Percentiles rank a stretch among this genome's conserved stretches.
phyloP scores from a whole-genome alignment of 2,888 invertebrate species.

The Saturnia japonica region DNA sequence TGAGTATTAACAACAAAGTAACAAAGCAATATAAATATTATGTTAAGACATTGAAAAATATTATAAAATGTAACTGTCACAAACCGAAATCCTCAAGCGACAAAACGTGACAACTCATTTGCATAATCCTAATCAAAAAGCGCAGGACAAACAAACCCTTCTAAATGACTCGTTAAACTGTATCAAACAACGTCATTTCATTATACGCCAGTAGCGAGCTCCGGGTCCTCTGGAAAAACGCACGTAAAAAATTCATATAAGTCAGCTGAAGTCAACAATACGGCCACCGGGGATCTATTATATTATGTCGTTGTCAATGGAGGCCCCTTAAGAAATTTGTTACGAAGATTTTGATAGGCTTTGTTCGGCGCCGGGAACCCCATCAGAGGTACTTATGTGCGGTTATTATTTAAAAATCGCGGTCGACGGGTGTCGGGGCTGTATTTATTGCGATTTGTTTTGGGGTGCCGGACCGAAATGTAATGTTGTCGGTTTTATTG shows the following conservation, averaged over 20 bases:
- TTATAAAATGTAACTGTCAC: neutral
- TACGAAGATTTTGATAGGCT: conserved; percentile 64
- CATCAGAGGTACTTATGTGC: conserved; percentile 41
- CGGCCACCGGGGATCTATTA: conserved; percentile 66
- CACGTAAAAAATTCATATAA: conserved; percentile 55
- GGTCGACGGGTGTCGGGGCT: conserved; percentile 33
- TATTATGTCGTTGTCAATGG: conserved; percentile 53
- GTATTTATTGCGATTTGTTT: conserved; percentile 64
- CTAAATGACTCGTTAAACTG: conserved; percentile 73
- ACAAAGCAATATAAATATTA: neutral
- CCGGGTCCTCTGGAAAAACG: conserved; percentile 54
- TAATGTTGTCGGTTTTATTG: conserved; percentile 8
- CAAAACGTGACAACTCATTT: conserved; percentile 48
- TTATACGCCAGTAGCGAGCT: conserved; percentile 63
- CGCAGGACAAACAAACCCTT: conserved; percentile 69
- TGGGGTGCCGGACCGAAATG: conserved; percentile 52
- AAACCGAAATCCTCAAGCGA: neutral
- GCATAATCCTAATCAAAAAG: conserved; percentile 63
- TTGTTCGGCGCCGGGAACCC: conserved; percentile 39
- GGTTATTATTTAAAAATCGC: conserved; percentile 34
- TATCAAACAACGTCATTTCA: conserved; percentile 71
- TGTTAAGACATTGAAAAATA: neutral
- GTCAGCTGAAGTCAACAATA: conserved; percentile 67
- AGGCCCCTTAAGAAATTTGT: conserved; percentile 73
- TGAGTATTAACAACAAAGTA: too few relatives aligned